Percentiles rank a stretch among this genome's conserved stretches.
Conservation (phyloP, 2,113 vertebrate species). For the Arenaria interpres region DNA sequence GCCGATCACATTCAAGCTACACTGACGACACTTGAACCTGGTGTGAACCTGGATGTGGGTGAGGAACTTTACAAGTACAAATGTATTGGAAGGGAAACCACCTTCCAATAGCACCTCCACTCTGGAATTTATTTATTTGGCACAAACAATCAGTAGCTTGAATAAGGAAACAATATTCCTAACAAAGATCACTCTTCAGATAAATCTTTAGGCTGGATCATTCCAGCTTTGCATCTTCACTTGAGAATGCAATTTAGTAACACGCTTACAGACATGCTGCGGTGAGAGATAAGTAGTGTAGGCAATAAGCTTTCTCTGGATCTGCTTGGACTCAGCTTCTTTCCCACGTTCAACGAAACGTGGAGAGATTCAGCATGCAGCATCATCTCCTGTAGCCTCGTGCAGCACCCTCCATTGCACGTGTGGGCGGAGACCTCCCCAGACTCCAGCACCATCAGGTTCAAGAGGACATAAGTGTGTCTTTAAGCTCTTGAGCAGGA, state of each 20-base stretch:
- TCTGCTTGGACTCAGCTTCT: background rate
- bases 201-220: background rate
- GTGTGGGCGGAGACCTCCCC: background rate
- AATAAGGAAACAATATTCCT: background rate
- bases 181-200: background rate
- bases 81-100: background rate
- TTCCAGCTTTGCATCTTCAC: background rate
- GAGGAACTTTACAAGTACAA: background rate
- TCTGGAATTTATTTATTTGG: background rate
- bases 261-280: background rate
- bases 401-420: background rate
- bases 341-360: fast-evolving
- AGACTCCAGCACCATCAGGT: background rate
- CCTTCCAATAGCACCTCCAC: background rate
- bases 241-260: background rate
- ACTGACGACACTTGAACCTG: background rate
- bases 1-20: background rate
- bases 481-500: background rate
- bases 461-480: background rate
- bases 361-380: background rate
- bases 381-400: fast-evolving
- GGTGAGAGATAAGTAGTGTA: background rate
- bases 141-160: background rate
- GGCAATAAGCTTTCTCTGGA: background rate
- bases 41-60: background rate